Conservation (phyloP, 2,113 vertebrate species). For the Ifrita kowaldi region DNA sequence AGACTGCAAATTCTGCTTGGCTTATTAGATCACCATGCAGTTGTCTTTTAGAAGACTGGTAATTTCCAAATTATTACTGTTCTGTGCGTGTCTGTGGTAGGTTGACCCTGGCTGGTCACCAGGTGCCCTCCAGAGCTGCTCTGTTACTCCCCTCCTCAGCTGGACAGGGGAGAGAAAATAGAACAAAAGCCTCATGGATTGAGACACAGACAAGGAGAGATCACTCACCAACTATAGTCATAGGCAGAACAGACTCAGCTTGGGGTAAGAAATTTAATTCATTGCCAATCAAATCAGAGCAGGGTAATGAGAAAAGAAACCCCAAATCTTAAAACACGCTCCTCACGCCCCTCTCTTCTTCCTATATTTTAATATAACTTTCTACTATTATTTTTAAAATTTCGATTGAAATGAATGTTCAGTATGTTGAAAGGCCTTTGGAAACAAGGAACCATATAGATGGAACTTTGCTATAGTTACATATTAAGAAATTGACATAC, state of each 20-base stretch:
- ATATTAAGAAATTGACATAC: not conserved
- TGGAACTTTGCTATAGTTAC: not conserved
- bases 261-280: not conserved
- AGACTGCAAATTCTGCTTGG: not conserved
- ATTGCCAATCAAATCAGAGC: not conserved
- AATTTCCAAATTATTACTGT: not conserved
- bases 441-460: not conserved
- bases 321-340: not conserved
- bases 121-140: not conserved
- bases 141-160: not conserved
- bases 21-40: not conserved
- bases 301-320: not conserved
- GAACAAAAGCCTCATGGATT: rapidly evolving
- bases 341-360: not conserved
- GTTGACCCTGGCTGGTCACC: not conserved
- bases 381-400: not conserved
- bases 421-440: not conserved
- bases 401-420: not conserved
- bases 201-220: not conserved
- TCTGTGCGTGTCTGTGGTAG: not conserved
- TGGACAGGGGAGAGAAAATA: not conserved
- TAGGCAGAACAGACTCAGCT: not conserved
- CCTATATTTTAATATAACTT: not conserved
- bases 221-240: not conserved
- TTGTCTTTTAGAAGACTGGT: not conserved